Percentiles rank a stretch among this genome's conserved stretches.
Conservation (phyloP, 2,888 invertebrate species). For the Cylindroiulus punctatus region DNA sequence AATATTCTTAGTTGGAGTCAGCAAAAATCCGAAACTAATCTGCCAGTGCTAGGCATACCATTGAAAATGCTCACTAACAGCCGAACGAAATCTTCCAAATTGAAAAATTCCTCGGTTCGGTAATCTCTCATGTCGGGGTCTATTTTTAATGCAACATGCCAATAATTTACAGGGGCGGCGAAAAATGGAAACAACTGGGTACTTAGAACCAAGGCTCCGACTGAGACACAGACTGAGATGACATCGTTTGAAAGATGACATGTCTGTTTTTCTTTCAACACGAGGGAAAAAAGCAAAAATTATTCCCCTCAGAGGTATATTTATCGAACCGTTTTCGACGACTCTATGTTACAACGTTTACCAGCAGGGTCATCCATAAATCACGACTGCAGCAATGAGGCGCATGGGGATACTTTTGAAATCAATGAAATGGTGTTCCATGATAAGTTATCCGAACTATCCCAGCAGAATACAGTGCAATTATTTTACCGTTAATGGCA, state of each 20-base stretch:
- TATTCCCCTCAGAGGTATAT: conserved; percentile 45
- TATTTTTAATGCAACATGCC: conserved; percentile 16
- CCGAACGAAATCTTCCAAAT: neutral
- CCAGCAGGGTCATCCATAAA: neutral
- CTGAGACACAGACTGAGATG: conserved; percentile 31
- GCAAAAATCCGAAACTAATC: neutral
- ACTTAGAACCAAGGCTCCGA: conserved; percentile 17
- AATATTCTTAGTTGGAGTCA: neutral
- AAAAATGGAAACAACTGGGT: conserved; percentile 47
- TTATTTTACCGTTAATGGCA: too few relatives aligned
- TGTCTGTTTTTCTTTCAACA: conserved; percentile 29
- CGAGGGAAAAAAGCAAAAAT: neutral
- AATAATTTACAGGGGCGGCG: conserved; percentile 21
- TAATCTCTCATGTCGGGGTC: neutral
- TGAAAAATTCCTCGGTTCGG: conserved; percentile 17
- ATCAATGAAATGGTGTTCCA: neutral
- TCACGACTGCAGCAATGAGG: neutral
- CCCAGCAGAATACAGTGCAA: too few relatives aligned
- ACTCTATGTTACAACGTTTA: neutral
- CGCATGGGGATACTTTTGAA: neutral
- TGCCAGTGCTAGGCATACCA: neutral
- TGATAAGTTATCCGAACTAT: too few relatives aligned
- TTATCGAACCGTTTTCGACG: conserved; percentile 45
- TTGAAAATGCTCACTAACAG: neutral
- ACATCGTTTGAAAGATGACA: conserved; percentile 38